Conservation (phyloP, 2,797 vertebrate species). For the Luscinia luscinia region DNA sequence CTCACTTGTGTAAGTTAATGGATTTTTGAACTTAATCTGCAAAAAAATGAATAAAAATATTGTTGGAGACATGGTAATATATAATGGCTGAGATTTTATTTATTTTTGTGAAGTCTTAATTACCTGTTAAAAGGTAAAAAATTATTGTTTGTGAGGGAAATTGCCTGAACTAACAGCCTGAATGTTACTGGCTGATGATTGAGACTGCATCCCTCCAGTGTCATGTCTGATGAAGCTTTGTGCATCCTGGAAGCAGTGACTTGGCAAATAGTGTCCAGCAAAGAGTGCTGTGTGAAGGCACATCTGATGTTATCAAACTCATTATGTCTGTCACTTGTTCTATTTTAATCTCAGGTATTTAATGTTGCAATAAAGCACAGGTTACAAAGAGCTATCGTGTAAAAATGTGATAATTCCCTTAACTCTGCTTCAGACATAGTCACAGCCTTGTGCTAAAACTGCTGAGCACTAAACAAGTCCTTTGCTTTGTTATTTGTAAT, state of each 20-base stretch:
- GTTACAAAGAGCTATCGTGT: background rate
- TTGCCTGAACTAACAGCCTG: background rate
- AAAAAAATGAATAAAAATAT: background rate
- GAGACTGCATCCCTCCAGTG: background rate
- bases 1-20: constrained; percentile 86
- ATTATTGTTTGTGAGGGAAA: background rate
- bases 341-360: background rate
- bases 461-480: background rate
- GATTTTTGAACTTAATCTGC: background rate
- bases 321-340: background rate
- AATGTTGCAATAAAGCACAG: background rate
- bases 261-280: background rate
- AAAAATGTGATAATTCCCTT: background rate
- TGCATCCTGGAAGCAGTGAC: background rate
- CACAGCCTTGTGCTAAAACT: background rate
- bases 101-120: background rate
- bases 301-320: background rate
- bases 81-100: background rate
- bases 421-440: background rate
- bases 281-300: background rate
- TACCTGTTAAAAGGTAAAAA: background rate
- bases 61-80: background rate
- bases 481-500: background rate
- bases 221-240: background rate
- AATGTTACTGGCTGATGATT: background rate